These are phyloP conservation scores for Pseudococcus viburni DNA, from an alignment of 2,888 invertebrate species.

Conservation along the genomic window DNA sequence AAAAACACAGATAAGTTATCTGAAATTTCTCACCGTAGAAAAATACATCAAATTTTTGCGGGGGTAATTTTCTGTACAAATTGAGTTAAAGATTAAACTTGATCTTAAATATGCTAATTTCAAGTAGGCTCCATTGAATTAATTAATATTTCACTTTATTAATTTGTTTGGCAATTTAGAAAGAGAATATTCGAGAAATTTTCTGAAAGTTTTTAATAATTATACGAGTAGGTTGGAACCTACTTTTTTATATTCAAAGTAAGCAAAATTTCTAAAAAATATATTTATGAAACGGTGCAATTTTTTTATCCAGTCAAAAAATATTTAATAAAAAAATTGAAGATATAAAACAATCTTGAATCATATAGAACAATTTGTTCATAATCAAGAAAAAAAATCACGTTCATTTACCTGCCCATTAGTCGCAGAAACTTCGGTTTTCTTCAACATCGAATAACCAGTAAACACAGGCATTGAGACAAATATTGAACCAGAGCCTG, in stretches of 20 bases:
- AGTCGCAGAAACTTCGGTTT: not conserved
- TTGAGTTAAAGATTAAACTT: no score
- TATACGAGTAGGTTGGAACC: not conserved
- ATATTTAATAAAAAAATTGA: no score
- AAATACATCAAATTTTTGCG: not conserved
- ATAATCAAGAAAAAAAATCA: not conserved
- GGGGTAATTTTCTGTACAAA: not conserved
- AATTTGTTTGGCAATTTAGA: not conserved
- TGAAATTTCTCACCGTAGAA: not conserved
- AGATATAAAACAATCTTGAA: no score
- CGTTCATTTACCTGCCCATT: not conserved
- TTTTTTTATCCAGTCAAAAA: no score
- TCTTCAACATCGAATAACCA: slow-evolving; percentile 15
- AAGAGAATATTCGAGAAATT: not conserved
- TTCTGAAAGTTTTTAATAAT: not conserved
- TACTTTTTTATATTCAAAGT: no score
- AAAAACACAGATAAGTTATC: slow-evolving; percentile 2
- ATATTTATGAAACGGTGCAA: no score
- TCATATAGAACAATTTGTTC: no score
- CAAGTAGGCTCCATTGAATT: no score
- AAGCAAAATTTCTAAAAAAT: no score
- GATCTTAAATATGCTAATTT: no score
- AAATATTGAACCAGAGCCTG: not conserved
- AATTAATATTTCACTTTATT: no score
- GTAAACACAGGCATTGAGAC: slow-evolving; percentile 18